A percentile compares a stretch with the other conserved stretches of the same genome.
Conservation (phyloP, 2,113 vertebrate species). For the Marmota monax region DNA sequence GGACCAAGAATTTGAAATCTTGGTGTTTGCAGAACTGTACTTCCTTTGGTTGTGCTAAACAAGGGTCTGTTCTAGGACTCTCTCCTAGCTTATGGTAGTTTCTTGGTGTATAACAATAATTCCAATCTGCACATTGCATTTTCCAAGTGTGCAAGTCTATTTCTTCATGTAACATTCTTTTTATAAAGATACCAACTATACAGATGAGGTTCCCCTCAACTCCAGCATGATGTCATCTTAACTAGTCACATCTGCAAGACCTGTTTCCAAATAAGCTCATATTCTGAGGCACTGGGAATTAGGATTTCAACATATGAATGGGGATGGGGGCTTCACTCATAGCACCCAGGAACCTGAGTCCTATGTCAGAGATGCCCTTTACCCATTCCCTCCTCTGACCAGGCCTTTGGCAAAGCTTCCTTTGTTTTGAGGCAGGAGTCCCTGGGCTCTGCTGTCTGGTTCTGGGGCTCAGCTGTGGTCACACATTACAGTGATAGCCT, state of each 20-base stretch:
- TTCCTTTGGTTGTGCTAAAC: too few relatives aligned
- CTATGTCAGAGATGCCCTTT: neutral
- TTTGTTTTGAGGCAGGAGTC: neutral
- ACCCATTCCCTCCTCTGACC: neutral
- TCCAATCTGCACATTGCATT: neutral
- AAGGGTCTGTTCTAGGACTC: neutral
- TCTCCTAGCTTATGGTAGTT: neutral
- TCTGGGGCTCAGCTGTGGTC: conserved; percentile 35
- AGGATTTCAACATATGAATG: neutral
- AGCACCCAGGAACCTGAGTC: neutral
- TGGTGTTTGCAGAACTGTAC: neutral
- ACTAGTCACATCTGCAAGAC: neutral
- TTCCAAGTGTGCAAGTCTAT: neutral
- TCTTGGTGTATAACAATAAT: neutral
- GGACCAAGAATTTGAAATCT: neutral
- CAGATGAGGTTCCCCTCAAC: neutral
- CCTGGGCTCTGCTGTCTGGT: neutral
- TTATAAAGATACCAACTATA: neutral
- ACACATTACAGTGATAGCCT: neutral
- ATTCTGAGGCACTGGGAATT: neutral
- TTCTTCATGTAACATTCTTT: neutral
- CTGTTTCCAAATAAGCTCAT: neutral
- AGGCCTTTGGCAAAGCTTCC: neutral
- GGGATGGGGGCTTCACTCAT: neutral
- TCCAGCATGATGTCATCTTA: neutral